These are phyloP conservation scores for Pygmarrhopalites habei DNA, from an alignment of 1,140 invertebrate species.

Conservation along the genomic window DNA sequence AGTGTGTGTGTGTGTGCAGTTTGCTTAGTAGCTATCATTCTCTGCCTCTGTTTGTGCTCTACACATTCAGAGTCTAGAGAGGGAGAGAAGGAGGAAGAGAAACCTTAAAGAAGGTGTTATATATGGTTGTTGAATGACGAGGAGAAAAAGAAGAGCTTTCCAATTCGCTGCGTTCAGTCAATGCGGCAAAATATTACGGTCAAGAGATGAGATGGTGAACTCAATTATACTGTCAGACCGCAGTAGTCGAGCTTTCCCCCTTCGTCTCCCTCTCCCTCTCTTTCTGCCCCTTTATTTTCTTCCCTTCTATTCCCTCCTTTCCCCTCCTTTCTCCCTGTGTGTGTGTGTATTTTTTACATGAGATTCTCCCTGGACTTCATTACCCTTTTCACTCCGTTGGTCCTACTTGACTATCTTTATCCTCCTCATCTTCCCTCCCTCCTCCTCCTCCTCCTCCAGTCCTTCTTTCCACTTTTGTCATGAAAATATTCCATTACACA, in stretches of 20 bases:
- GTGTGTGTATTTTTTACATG: no score
- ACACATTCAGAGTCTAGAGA: no score
- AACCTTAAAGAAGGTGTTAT: conserved; percentile 3
- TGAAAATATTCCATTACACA: no score
- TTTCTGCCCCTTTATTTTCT: not conserved
- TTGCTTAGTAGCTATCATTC: no score
- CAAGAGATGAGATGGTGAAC: conserved; percentile 27
- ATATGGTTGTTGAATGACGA: conserved; percentile 1
- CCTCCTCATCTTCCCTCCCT: no score
- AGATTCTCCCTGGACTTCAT: no score
- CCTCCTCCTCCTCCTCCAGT: not conserved
- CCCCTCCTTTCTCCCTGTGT: not conserved
- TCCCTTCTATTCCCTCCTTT: not conserved
- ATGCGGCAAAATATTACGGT: conserved; percentile 26
- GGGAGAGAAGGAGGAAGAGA: no score
- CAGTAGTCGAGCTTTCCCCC: not conserved
- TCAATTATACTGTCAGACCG: conserved; percentile 33
- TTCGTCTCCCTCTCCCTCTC: not conserved
- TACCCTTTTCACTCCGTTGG: no score
- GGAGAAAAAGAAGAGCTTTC: not conserved
- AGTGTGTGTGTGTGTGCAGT: no score
- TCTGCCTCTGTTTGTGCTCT: no score
- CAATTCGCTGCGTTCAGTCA: conserved; percentile 8
- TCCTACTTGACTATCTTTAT: no score
- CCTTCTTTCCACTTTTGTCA: not conserved